Evolutionary conservation across 2,113 vertebrate species (phyloP), one percentile per base, ranked within the genome.

Genomic region (Rhabdomys dilectus): DNA sequence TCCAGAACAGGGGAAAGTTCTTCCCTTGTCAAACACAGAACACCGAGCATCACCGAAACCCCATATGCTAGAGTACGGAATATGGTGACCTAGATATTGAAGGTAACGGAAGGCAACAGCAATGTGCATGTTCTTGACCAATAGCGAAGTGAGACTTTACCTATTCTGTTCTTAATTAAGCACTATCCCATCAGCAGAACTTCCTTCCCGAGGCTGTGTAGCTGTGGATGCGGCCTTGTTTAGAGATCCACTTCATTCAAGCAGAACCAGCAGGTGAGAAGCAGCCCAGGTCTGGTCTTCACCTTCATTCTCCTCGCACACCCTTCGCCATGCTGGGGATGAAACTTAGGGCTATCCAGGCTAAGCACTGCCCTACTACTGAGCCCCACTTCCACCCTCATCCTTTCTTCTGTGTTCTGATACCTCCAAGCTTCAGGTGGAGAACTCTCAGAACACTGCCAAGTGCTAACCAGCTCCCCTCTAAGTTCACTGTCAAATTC

Each of bases 31-130:
- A 76, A 80, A 81, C 3, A 36, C 3, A 48, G 11, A 68, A n/a
- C 39, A 68, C 39, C 31, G 56, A 84, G 39, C 36, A 70, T 68
- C 22, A 31, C 11, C 17, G 42, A 19, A 62, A 82, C 29, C 70
- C 48, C 22, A 29, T 3, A 10, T 0, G 42, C 19, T 21, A 39
- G 26, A 81, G 56, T 16, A 53, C 16, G 15, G 94, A 91, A 73
- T 39, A 66, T 0, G 4, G 36, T 0, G 21, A 26, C 0, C 48
- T 22, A 53, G 48, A 39, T 12, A 86, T 19, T 58, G 21, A 64
- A 45, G 42, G 16, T 76, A 64, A 95, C 2, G 2, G 53, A 90
- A 77, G 8, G 48, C 5, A 64, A 86, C 0, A 26, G 24, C 42
- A 88, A 39, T 34, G 3, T 2, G 73, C n/a, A 13, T 51, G 75